A percentile compares a stretch with the other conserved stretches of the same genome.
These are phyloP conservation scores for Amniataba percoides DNA, from an alignment of 2,797 vertebrate species.

Conservation along the genomic window DNA sequence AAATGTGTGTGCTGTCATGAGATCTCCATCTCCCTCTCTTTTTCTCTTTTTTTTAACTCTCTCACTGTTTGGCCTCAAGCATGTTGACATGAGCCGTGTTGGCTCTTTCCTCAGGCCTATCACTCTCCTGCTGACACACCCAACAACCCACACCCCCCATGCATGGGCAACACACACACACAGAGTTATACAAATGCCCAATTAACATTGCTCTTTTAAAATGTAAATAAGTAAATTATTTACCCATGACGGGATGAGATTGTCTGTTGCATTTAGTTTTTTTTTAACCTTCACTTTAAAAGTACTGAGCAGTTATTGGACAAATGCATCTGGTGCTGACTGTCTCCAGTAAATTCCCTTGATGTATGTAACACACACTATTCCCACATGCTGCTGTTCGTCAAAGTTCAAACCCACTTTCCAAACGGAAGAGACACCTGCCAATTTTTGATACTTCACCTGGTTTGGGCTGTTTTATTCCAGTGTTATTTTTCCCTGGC, in stretches of 20 bases:
- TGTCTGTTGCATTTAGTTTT: not conserved
- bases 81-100: conserved; percentile 29
- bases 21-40: conserved; percentile 16
- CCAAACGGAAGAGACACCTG: not conserved
- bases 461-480: not conserved
- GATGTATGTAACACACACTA: not conserved
- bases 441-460: not conserved
- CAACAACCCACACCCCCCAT: not conserved
- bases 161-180: not conserved
- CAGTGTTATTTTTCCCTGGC: not conserved
- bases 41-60: too few relatives aligned
- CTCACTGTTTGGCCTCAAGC: conserved; percentile 40
- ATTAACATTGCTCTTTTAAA: conserved; percentile 16
- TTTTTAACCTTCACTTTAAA: not conserved
- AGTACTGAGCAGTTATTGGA: not conserved
- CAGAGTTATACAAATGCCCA: not conserved
- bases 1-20: conserved; percentile 16
- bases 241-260: not conserved
- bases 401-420: not conserved
- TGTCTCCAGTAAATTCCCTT: not conserved
- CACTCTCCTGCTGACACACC: conserved; percentile 23
- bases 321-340: not conserved
- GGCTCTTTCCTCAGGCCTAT: conserved; percentile 18
- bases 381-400: not conserved
- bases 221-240: conserved; percentile 33